Evolutionary conservation across 23 tunicate species (phyloP).

Genomic region (Halocynthia aurantium): DNA sequence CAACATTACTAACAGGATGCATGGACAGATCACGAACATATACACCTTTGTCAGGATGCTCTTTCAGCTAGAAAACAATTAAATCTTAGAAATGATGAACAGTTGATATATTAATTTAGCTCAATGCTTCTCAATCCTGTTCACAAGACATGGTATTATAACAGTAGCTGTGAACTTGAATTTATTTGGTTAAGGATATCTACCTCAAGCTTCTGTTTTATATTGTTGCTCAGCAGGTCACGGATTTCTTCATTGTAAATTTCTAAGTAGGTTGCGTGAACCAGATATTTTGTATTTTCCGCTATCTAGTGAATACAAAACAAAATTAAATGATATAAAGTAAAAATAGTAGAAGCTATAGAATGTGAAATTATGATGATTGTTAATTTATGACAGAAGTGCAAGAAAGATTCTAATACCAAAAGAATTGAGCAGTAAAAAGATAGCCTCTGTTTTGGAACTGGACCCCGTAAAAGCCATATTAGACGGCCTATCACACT

Average conservation of each 20-base stretch:
- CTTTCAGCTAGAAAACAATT: conserved; percentile 69
- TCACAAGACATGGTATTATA: no score
- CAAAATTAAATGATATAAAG: not conserved
- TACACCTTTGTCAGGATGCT: conserved; percentile 94
- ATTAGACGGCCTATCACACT: no score
- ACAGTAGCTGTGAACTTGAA: no score
- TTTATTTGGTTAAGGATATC: no score
- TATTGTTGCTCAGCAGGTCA: conserved; percentile 82
- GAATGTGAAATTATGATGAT: not conserved
- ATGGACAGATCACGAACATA: conserved; percentile 80
- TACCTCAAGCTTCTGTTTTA: conserved; percentile 94
- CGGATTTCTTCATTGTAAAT: conserved; percentile 98
- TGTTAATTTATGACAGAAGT: no score
- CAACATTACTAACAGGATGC: conserved; percentile 64
- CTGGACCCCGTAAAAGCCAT: no score
- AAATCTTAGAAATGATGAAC: no score
- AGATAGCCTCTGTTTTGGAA: no score
- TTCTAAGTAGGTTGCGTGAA: conserved; percentile 95
- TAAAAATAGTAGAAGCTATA: not conserved
- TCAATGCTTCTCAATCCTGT: no score
- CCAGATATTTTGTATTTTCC: conserved; percentile 94
- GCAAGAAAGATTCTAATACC: no score
- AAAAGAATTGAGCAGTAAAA: no score
- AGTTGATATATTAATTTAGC: no score
- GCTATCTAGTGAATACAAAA: conserved; percentile 36